Evolutionary conservation across 2,888 invertebrate species (phyloP).

Genomic region (Xylophagus ater): DNA sequence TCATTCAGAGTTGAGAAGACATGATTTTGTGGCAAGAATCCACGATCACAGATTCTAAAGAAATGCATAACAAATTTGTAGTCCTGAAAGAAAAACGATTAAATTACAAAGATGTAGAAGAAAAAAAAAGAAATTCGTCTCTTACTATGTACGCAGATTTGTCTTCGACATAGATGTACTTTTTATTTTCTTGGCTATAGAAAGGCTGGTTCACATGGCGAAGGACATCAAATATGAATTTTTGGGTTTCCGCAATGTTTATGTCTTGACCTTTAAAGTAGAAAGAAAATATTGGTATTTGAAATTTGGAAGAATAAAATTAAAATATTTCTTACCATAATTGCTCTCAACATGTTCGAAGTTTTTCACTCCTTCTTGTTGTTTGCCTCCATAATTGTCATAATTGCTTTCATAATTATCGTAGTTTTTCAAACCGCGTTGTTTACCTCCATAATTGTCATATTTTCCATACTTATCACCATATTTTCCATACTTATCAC

Average conservation of each 20-base stretch:
- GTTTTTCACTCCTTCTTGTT: too few species aligned
- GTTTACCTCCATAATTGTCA: too few species aligned
- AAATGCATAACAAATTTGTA: slow-evolving; percentile 11
- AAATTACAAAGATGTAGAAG: neutral
- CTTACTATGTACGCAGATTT: slow-evolving; percentile 11
- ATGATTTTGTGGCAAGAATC: slow-evolving; percentile 44
- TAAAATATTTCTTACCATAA: too few species aligned
- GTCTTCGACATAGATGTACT: slow-evolving; percentile 10
- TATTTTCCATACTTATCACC: too few species aligned
- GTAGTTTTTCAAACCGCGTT: too few species aligned
- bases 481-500: too few species aligned
- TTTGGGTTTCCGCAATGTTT: slow-evolving; percentile 35
- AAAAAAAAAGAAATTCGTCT: neutral
- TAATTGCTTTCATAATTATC: too few species aligned
- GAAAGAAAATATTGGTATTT: too few species aligned
- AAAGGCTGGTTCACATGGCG: slow-evolving; percentile 14
- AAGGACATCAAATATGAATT: slow-evolving; percentile 34
- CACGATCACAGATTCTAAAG: slow-evolving; percentile 24
- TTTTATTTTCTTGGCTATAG: slow-evolving; percentile 6
- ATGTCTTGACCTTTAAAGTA: too few species aligned
- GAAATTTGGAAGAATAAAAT: too few species aligned
- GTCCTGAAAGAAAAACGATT: slow-evolving; percentile 7
- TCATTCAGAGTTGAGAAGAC: slow-evolving; percentile 45
- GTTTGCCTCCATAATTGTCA: too few species aligned
- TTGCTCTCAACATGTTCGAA: too few species aligned